These are phyloP conservation scores for Gambelia wislizenii DNA, from an alignment of 2,797 vertebrate species.

Conservation along the genomic window DNA sequence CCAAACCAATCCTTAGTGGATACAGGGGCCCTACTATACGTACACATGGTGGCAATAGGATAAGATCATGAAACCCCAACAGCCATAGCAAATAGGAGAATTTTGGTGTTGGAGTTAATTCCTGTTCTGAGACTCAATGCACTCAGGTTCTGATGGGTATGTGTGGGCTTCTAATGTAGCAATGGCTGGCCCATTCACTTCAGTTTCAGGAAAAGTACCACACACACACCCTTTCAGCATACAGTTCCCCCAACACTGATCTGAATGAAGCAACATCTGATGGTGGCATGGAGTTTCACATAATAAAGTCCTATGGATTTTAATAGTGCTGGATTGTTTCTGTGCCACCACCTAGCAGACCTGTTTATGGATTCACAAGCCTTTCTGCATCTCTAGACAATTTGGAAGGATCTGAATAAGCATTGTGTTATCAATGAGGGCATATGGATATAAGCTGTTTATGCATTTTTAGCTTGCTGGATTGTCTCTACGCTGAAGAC, in stretches of 20 bases:
- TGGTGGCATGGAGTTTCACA: background rate
- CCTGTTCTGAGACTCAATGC: background rate
- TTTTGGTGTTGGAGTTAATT: background rate
- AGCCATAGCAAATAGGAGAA: background rate
- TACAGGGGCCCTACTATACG: no score
- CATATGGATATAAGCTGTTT: background rate
- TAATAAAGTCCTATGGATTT: background rate
- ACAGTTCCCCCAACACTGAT: background rate
- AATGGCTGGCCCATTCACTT: background rate
- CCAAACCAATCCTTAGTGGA: no score
- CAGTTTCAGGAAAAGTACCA: background rate
- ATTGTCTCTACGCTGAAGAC: background rate
- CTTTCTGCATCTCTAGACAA: background rate
- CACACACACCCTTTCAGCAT: background rate
- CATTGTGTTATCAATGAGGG: no score
- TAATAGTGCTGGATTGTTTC: background rate
- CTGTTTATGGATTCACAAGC: background rate
- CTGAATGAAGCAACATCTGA: background rate
- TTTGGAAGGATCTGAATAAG: background rate
- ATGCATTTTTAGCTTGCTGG: no score
- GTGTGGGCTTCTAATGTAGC: background rate
- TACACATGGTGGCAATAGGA: background rate
- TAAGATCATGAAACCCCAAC: background rate
- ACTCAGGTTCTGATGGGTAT: background rate
- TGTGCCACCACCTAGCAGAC: background rate